Conservation (phyloP, 1,140 invertebrate genomes). For the Eriosoma lanigerum region DNA sequence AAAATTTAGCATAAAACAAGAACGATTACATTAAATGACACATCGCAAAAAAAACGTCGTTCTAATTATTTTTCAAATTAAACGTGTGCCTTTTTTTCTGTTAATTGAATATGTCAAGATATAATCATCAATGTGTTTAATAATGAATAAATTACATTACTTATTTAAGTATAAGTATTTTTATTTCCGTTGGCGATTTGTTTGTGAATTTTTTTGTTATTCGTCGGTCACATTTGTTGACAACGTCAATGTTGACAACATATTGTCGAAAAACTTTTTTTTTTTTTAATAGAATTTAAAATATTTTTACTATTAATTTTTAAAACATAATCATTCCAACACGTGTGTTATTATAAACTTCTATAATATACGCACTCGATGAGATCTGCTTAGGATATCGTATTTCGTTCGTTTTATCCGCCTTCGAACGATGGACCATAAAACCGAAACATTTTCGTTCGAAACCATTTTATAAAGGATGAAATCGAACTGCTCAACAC, state of each 20-base stretch:
- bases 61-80: too few relatives aligned
- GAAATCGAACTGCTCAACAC: neutral
- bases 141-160: too few relatives aligned
- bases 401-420: neutral
- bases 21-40: neutral
- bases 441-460: neutral
- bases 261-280: neutral
- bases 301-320: neutral
- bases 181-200: neutral
- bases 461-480: neutral
- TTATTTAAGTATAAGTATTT: too few relatives aligned
- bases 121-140: too few relatives aligned
- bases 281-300: too few relatives aligned
- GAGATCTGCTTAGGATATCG: neutral
- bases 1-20: neutral
- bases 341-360: neutral
- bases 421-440: neutral
- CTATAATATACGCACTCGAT: neutral
- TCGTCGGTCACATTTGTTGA: neutral
- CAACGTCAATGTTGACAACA: neutral
- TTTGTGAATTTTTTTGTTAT: neutral
- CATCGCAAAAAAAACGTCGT: neutral
- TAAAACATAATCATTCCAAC: constrained; percentile 12
- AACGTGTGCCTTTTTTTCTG: too few relatives aligned
- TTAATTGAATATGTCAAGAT: too few relatives aligned